Evolutionary conservation across 2,797 vertebrate genomes (phyloP).

Genomic region (Pristis pectinata): DNA sequence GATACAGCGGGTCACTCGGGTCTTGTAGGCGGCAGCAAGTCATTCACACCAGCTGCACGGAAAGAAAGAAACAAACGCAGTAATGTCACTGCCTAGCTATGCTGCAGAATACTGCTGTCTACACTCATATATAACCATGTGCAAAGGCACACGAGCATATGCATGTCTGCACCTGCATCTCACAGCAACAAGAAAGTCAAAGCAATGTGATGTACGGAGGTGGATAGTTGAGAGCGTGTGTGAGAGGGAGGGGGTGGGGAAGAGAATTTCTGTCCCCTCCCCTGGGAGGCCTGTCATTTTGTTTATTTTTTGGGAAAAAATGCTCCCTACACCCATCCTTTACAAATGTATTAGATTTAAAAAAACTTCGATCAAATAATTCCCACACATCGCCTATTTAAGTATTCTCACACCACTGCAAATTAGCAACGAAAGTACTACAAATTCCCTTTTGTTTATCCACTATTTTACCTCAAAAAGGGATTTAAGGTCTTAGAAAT

Average conservation of each 20-base stretch:
- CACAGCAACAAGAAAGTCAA: conserved; percentile 41
- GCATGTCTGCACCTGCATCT: conserved; percentile 35
- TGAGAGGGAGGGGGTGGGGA: conserved; percentile 43
- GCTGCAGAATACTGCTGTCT: conserved; percentile 12
- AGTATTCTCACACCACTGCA: conserved; percentile 71
- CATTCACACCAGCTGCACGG: conserved; percentile 61
- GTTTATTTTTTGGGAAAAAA: conserved; percentile 40
- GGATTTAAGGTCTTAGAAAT: conserved; percentile 69
- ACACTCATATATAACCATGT: conserved; percentile 16
- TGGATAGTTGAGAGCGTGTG: conserved; percentile 22
- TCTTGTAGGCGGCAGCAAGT: conserved; percentile 60
- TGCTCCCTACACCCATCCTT: conserved; percentile 53
- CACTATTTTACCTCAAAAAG: conserved; percentile 63
- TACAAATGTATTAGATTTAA: conserved; percentile 63
- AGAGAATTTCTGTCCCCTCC: conserved; percentile 54
- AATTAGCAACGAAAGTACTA: conserved; percentile 68
- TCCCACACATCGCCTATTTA: conserved; percentile 59
- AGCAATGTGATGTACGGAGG: conserved; percentile 46
- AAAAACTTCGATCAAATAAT: conserved; percentile 64
- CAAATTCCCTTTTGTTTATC: conserved; percentile 71
- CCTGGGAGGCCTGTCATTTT: conserved; percentile 59
- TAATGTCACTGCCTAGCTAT: conserved; percentile 43
- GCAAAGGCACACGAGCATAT: conserved; percentile 17
- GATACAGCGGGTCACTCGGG: conserved; percentile 60
- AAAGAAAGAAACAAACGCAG: conserved; percentile 48